phyloP scores from a whole-genome alignment of 2,888 invertebrate genomes.

The Boloria selene region DNA sequence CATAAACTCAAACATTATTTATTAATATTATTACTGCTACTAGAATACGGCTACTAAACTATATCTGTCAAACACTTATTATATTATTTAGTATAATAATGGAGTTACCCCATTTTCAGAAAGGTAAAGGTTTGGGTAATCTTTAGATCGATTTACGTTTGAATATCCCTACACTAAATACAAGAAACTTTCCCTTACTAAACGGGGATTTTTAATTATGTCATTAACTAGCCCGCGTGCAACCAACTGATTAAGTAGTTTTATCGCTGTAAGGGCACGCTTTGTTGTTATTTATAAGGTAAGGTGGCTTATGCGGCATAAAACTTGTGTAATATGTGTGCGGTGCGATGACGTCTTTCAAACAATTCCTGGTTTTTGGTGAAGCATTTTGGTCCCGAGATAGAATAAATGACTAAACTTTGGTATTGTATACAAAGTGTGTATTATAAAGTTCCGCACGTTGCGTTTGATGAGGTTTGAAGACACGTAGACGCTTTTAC shows the following conservation, averaged over 20 bases:
- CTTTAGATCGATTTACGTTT: background rate
- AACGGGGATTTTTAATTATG: conserved; percentile 71
- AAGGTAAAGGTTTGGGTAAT: too few relatives aligned
- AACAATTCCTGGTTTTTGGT: conserved; percentile 39
- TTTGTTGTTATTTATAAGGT: conserved; percentile 66
- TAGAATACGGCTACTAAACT: too few relatives aligned
- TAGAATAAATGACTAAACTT: conserved; percentile 39
- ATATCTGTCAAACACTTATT: too few relatives aligned
- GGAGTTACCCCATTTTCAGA: too few relatives aligned
- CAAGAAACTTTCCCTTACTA: conserved; percentile 54
- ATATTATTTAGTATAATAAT: too few relatives aligned
- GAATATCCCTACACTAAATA: conserved; percentile 49
- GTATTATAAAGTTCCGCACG: conserved; percentile 21
- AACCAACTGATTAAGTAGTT: conserved; percentile 69
- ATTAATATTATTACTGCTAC: too few relatives aligned
- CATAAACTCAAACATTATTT: too few relatives aligned
- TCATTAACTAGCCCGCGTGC: conserved; percentile 70
- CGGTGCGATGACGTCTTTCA: conserved; percentile 39
- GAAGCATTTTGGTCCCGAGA: conserved; percentile 34
- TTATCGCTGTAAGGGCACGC: conserved; percentile 62
- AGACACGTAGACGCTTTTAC: background rate
- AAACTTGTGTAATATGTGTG: conserved; percentile 47
- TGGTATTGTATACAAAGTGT: conserved; percentile 24
- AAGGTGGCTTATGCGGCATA: conserved; percentile 43
- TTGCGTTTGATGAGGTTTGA: conserved; percentile 10